Base-by-base conservation (phyloP, 1,140 invertebrate genomes). In the Diorhabda carinulata region DNA sequence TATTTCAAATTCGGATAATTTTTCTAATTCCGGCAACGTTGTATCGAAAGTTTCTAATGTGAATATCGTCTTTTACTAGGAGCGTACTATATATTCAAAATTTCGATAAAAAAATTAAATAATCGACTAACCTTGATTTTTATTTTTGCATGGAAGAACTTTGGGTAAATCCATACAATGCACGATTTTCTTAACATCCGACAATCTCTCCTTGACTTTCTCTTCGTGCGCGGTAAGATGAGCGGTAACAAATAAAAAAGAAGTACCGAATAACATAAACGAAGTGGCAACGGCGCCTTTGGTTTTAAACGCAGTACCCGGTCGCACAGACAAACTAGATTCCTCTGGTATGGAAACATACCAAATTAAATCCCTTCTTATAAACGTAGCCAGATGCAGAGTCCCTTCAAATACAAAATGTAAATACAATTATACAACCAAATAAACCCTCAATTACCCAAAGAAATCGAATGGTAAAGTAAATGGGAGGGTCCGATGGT, bases 341-440 rank as follows among this genome's bases (percentile, higher is more conserved):
- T 95, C 93, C 83, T 98, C 94, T 0, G 93, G 89, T n/a, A 92
- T 86, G 77, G 89, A 97, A 80, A 93, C 95, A 78, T 93, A 97
- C 95, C 95, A 97, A 72, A 97, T 93, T 3, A 98, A 86, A 82
- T 98, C 95, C 70, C 95, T 84, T 58, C 94, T 82, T 64, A 98
- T 84, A 79, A 96, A 98, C 66, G 98, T 83, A 52, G 90, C 89
- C 57, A 97, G 80, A 81, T 96, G 93, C 43, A 98, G 84, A 60
- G 93, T 94, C 10, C 96, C 96, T 87, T 44, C 61, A 73, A 70
- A 68, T 45, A 58, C 25, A 52, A 52, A 52, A 52, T 3, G 47
- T 52, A 52, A 42, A 47, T 63, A 63, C 2, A 63, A 63, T 42
- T 6, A 44, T 63, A 43, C 3, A 43, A 42, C 6, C 43, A n/a